These are phyloP conservation scores for Heliothis virescens DNA, from an alignment of 1,140 invertebrate genomes.

Conservation along the genomic window DNA sequence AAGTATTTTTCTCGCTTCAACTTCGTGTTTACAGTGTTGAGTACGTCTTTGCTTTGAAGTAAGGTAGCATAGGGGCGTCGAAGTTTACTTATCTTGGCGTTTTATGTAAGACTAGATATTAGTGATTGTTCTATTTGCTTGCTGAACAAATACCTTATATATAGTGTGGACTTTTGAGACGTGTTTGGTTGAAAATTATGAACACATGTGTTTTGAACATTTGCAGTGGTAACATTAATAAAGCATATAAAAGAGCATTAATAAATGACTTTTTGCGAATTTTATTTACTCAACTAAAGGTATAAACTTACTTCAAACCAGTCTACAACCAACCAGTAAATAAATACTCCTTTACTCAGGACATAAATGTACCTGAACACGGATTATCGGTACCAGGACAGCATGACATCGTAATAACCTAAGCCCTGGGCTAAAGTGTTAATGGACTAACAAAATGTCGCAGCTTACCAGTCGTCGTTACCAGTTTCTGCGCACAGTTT, in stretches of 20 bases:
- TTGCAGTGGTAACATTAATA: too few relatives aligned
- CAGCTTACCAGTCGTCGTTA: conserved; percentile 1
- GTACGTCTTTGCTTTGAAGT: not conserved
- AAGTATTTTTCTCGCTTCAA: conserved; percentile 24
- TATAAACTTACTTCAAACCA: not conserved
- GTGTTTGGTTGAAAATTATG: too few relatives aligned
- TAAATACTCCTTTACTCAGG: not conserved
- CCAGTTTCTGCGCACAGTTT: not conserved
- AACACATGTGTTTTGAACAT: too few relatives aligned
- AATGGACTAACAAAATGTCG: conserved; percentile 28
- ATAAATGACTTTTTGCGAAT: too few relatives aligned
- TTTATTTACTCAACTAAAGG: too few relatives aligned
- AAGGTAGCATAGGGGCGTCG: not conserved
- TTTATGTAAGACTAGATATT: too few relatives aligned
- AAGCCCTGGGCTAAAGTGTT: conserved; percentile 6
- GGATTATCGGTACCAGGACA: conserved; percentile 21
- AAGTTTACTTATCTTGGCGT: not conserved
- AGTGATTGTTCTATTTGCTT: too few relatives aligned
- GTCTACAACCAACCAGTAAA: not conserved
- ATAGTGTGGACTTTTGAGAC: too few relatives aligned
- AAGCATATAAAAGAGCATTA: too few relatives aligned
- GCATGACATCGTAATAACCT: conserved; percentile 11
- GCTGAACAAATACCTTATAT: too few relatives aligned
- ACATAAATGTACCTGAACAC: conserved; percentile 4
- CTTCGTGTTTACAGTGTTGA: conserved; percentile 24